phyloP scores from a whole-genome alignment of 2,888 invertebrate species.

The Cephus sareptanus region DNA sequence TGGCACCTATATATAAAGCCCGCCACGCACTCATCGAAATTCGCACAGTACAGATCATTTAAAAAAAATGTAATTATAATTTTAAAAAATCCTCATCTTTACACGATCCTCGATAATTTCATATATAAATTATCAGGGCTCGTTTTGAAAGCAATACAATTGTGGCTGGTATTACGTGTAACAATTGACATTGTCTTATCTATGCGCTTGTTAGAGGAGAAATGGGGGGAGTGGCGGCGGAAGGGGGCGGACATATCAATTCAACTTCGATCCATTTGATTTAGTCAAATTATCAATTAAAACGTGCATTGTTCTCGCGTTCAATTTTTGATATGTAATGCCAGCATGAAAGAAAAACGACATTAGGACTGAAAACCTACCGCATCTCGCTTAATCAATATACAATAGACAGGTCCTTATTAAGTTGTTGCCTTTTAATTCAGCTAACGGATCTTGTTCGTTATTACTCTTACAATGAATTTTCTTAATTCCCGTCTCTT shows the following conservation, averaged over 20 bases:
- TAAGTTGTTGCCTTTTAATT: slow-evolving; percentile 18
- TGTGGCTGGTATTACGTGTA: slow-evolving; percentile 18
- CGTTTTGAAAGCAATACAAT: slow-evolving; percentile 32
- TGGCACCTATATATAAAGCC: not conserved
- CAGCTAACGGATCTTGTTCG: slow-evolving; percentile 21
- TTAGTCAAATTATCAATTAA: not conserved
- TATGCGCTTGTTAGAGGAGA: not conserved
- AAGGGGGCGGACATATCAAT: not conserved
- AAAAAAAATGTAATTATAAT: no score
- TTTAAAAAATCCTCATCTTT: not conserved
- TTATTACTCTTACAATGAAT: not conserved
- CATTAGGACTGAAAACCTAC: slow-evolving; percentile 29
- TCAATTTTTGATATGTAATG: slow-evolving; percentile 33
- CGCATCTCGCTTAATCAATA: slow-evolving; percentile 33
- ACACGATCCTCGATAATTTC: not conserved
- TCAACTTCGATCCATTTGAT: not conserved
- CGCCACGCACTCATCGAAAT: no score
- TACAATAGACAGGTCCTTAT: slow-evolving; percentile 23
- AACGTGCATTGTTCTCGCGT: not conserved
- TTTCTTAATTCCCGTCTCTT: not conserved
- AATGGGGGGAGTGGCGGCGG: no score
- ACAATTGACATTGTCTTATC: slow-evolving; percentile 14
- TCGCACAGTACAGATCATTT: no score
- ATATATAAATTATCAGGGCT: not conserved
- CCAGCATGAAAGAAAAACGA: slow-evolving; percentile 28